Percentiles rank a stretch among this genome's conserved stretches.
These are phyloP conservation scores for Eurytoma adleriae DNA, from an alignment of 2,888 invertebrate genomes.

Conservation along the genomic window DNA sequence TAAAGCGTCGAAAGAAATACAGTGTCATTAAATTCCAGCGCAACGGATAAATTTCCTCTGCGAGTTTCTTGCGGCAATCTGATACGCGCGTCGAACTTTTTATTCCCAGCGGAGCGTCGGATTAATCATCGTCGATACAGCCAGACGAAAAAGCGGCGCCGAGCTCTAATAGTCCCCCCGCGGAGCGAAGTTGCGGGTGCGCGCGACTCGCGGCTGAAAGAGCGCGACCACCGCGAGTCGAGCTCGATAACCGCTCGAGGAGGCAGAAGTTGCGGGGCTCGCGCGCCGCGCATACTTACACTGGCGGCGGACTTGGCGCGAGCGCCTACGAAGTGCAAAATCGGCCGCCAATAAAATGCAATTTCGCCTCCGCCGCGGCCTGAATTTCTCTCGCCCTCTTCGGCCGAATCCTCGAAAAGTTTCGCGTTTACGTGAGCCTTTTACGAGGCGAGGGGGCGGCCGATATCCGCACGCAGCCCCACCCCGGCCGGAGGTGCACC, in stretches of 20 bases:
- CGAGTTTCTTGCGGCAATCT: constrained; percentile 18
- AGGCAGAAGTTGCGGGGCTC: background rate
- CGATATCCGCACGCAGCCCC: background rate
- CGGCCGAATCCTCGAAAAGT: constrained; percentile 44
- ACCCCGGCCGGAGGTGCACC: background rate
- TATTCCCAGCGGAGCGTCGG: background rate
- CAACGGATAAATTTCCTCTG: background rate
- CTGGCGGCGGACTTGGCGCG: background rate
- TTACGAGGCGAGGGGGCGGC: constrained; percentile 40
- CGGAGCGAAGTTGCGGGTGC: too few relatives aligned
- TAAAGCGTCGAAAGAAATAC: too few relatives aligned
- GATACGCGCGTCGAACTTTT: constrained; percentile 17
- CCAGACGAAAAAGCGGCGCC: background rate
- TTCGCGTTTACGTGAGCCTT: constrained; percentile 50
- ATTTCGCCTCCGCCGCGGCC: constrained; percentile 36
- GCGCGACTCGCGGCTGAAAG: too few relatives aligned
- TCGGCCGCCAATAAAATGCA: constrained; percentile 54
- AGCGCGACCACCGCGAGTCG: background rate
- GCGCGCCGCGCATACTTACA: too few relatives aligned
- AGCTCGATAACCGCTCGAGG: constrained; percentile 41
- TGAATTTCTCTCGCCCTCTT: background rate
- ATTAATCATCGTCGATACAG: constrained; percentile 29
- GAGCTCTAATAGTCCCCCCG: background rate
- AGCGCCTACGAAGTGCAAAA: constrained; percentile 13
- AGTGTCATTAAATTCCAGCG: background rate